Evolutionary conservation across 2,888 invertebrate species (phyloP).

Genomic region (Eupithecia subumbrata): DNA sequence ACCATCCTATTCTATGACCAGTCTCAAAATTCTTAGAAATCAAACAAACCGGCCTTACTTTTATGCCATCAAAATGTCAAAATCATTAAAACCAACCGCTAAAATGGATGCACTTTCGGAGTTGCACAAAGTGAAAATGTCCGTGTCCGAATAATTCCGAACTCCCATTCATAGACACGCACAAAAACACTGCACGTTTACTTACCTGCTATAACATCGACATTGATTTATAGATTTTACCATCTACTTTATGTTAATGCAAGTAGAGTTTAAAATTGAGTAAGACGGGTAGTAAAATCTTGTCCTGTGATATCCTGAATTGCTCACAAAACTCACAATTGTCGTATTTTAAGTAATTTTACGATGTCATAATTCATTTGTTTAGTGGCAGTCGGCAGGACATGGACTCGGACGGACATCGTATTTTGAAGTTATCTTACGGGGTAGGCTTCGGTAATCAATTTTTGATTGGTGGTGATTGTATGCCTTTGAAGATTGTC

Average conservation of each 20-base stretch:
- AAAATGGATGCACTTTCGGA: conserved; percentile 25
- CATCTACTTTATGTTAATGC: conserved; percentile 25
- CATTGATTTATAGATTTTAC: conserved; percentile 53
- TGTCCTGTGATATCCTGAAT: conserved; percentile 66
- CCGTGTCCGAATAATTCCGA: conserved; percentile 57
- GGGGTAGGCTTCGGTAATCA: conserved; percentile 9
- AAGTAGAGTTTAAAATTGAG: conserved; percentile 42
- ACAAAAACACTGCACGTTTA: conserved; percentile 57
- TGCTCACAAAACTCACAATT: conserved; percentile 68
- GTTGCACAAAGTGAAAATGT: conserved; percentile 46
- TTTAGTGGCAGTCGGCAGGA: conserved; percentile 54
- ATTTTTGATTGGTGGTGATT: conserved; percentile 8
- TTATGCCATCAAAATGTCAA: conserved; percentile 10
- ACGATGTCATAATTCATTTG: conserved; percentile 71
- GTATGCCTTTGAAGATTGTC: neutral
- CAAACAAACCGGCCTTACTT: neutral
- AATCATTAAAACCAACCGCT: conserved; percentile 24
- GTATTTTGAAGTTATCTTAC: conserved; percentile 54
- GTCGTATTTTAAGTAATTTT: conserved; percentile 74
- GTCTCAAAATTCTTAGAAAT: neutral
- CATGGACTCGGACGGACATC: conserved; percentile 35
- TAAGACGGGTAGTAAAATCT: conserved; percentile 40
- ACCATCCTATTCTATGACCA: neutral
- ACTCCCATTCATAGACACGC: conserved; percentile 76
- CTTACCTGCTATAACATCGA: conserved; percentile 62